Percentiles rank a stretch among this genome's conserved stretches.
phyloP scores from a whole-genome alignment of 2,113 vertebrate species.

The Mesembrinibis cayennensis region DNA sequence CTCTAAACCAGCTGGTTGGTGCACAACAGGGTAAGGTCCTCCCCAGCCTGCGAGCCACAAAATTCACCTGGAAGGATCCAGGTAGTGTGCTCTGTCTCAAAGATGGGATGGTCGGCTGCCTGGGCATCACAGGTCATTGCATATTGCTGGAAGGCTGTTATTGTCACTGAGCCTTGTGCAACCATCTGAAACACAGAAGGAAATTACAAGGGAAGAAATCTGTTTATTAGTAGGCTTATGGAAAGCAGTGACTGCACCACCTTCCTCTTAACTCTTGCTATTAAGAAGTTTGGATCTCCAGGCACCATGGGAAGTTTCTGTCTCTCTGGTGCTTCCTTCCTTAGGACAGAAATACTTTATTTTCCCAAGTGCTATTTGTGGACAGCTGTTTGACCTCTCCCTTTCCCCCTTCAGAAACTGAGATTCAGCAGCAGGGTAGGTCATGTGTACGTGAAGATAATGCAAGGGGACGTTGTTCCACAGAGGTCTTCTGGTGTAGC shows the following conservation, averaged over 20 bases:
- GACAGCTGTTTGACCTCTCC: not conserved
- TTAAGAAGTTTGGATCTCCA: not conserved
- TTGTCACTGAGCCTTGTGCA: not conserved
- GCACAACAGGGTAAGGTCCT: not conserved
- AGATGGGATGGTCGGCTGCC: not conserved
- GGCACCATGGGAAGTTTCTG: not conserved
- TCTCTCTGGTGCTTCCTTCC: not conserved
- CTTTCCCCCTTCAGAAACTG: not conserved
- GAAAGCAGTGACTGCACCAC: not conserved
- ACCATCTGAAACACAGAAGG: not conserved
- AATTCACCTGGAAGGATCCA: not conserved
- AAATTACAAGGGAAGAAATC: not conserved
- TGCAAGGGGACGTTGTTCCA: not conserved
- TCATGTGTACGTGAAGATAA: not conserved
- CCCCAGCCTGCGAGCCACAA: not conserved
- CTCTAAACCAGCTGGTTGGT: not conserved
- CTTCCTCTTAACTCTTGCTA: not conserved
- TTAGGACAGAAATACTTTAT: not conserved
- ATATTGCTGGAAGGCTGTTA: not conserved
- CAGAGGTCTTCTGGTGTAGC: not conserved
- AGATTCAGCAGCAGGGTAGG: not conserved
- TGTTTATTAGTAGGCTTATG: not conserved
- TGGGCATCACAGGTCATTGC: not conserved
- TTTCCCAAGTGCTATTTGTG: not conserved
- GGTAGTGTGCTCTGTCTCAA: not conserved